phyloP scores from a whole-genome alignment of 2,797 vertebrate species.

The Agapornis canus region DNA sequence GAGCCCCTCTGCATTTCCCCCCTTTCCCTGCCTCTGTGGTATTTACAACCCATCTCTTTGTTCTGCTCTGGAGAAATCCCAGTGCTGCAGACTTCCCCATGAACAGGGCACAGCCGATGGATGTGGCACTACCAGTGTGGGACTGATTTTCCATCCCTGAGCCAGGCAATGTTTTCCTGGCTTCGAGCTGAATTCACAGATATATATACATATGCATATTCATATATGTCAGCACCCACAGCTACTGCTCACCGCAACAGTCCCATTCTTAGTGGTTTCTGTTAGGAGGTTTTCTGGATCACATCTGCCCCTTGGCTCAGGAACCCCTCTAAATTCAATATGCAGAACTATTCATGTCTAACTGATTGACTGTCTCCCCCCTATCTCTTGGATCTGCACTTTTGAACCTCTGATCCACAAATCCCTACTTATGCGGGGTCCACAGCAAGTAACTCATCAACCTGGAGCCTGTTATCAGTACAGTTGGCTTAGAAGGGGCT shows the following conservation, averaged over 20 bases:
- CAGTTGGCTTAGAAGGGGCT: neutral
- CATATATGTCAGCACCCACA: neutral
- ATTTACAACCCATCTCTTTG: neutral
- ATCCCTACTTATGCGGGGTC: neutral
- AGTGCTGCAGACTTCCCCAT: neutral
- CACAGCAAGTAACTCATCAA: constrained; percentile 58
- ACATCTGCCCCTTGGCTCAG: neutral
- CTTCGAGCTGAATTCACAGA: neutral
- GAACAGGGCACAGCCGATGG: neutral
- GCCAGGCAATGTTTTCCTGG: neutral
- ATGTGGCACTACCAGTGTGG: neutral
- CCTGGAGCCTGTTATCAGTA: constrained; percentile 34
- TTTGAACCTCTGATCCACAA: constrained; percentile 14
- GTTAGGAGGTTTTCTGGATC: neutral
- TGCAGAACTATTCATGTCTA: fast-evolving
- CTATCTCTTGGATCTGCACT: constrained; percentile 42
- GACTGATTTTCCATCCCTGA: neutral
- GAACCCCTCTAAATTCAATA: neutral
- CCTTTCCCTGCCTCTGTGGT: neutral
- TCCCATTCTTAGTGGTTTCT: neutral
- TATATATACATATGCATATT: neutral
- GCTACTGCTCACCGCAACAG: fast-evolving
- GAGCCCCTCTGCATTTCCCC: neutral
- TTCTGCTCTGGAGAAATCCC: neutral
- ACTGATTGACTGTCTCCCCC: neutral